Conservation (phyloP, 2,797 vertebrate species). For the Eurystomus glaucurus region DNA sequence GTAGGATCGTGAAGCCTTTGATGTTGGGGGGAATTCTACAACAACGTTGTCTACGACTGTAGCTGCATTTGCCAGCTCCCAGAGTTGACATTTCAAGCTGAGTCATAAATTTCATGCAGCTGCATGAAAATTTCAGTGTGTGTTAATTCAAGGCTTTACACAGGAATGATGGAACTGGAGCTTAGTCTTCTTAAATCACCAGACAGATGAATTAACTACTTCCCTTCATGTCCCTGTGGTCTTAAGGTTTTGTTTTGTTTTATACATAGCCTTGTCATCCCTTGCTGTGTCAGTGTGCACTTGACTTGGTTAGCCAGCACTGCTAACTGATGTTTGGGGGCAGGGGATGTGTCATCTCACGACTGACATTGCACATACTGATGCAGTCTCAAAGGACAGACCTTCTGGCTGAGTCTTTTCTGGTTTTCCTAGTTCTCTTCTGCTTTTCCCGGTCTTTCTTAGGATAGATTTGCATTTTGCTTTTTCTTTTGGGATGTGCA, state of each 20-base stretch:
- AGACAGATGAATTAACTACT: not conserved
- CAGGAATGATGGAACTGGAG: not conserved
- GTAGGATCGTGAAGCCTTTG: not conserved
- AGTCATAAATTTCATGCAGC: not conserved
- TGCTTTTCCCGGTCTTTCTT: not conserved
- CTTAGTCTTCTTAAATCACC: not conserved
- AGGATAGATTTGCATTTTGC: not conserved
- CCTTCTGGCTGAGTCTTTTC: not conserved
- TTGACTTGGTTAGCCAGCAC: not conserved
- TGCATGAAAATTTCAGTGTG: not conserved
- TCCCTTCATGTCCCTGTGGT: not conserved
- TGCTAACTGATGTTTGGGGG: not conserved
- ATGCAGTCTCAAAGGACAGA: not conserved
- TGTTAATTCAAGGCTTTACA: not conserved
- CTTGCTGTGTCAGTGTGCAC: fast-evolving
- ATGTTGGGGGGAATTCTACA: not conserved
- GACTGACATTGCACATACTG: not conserved
- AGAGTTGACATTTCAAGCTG: not conserved
- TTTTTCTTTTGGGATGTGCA: not conserved
- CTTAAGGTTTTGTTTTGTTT: not conserved
- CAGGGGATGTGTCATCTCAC: not conserved
- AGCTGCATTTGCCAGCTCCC: not conserved
- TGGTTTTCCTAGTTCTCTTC: not conserved
- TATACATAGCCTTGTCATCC: not conserved
- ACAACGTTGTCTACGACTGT: not conserved